Conservation (phyloP, 2,113 vertebrate genomes). For the Pithys albifrons region DNA sequence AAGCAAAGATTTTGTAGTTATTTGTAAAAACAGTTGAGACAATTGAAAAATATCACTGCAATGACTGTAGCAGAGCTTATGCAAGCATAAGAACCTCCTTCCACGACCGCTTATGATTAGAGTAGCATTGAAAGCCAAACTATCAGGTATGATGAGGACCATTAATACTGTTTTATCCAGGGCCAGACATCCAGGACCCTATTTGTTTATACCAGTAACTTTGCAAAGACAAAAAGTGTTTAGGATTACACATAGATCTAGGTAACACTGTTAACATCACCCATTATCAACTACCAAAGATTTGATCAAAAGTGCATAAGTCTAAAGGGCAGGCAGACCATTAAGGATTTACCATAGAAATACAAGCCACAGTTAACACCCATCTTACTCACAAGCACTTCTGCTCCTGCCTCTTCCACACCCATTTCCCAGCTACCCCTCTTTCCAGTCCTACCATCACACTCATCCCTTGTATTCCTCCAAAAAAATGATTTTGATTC, state of each 20-base stretch:
- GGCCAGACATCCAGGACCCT: background rate
- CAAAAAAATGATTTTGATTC: background rate
- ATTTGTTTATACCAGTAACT: background rate
- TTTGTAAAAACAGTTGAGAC: background rate
- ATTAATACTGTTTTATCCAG: background rate
- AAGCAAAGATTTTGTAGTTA: background rate
- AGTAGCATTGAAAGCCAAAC: background rate
- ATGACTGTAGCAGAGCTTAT: background rate
- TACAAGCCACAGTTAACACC: background rate
- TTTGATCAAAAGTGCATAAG: background rate
- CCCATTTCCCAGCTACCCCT: background rate
- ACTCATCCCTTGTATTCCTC: background rate
- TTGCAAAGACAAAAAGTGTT: background rate
- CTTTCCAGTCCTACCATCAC: background rate
- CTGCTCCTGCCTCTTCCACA: background rate
- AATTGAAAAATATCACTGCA: background rate
- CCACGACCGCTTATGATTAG: background rate
- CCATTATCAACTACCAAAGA: background rate
- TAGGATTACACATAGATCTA: background rate
- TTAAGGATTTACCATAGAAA: background rate
- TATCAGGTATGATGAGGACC: background rate
- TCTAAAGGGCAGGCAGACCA: background rate
- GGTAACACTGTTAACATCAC: background rate
- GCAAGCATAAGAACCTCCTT: background rate
- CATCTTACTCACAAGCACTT: background rate